phyloP scores from a whole-genome alignment of 2,888 invertebrate species.

The Xestoiulus laeticollis region DNA sequence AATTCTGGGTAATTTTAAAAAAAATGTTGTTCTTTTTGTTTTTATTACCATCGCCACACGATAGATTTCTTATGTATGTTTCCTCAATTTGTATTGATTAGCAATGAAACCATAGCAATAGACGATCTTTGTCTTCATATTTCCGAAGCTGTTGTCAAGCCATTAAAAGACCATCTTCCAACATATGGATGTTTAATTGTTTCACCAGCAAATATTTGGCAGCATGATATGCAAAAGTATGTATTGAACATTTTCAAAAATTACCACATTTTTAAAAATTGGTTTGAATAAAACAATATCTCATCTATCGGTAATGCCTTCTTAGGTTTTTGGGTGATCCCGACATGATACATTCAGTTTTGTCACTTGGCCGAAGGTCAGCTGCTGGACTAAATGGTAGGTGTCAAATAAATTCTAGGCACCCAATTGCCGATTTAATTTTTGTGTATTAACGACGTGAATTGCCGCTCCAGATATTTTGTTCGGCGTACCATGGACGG shows the following conservation, averaged over 20 bases:
- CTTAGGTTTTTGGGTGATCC: conserved; percentile 77
- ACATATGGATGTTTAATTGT: conserved; percentile 90
- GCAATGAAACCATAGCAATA: conserved; percentile 69
- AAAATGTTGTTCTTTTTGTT: background rate
- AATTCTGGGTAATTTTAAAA: conserved; percentile 70
- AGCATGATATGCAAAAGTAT: conserved; percentile 75
- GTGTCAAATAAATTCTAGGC: background rate
- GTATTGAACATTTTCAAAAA: background rate
- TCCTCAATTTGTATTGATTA: conserved; percentile 55
- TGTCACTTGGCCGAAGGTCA: conserved; percentile 46
- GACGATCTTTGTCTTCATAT: conserved; percentile 86
- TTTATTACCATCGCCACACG: background rate
- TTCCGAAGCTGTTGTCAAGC: conserved; percentile 70
- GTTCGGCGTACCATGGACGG: conserved; percentile 89
- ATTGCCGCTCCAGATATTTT: conserved; percentile 77
- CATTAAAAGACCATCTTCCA: conserved; percentile 75
- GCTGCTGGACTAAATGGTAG: conserved; percentile 47
- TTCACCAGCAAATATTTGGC: conserved; percentile 95
- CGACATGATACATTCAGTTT: conserved; percentile 80
- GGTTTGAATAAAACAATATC: background rate
- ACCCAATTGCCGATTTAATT: background rate
- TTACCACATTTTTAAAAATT: background rate
- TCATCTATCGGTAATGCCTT: conserved; percentile 42
- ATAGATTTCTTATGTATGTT: background rate
- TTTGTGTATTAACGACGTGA: background rate